Evolutionary conservation across 2,113 vertebrate genomes (phyloP).

Genomic region (Micronycteris hirsuta): DNA sequence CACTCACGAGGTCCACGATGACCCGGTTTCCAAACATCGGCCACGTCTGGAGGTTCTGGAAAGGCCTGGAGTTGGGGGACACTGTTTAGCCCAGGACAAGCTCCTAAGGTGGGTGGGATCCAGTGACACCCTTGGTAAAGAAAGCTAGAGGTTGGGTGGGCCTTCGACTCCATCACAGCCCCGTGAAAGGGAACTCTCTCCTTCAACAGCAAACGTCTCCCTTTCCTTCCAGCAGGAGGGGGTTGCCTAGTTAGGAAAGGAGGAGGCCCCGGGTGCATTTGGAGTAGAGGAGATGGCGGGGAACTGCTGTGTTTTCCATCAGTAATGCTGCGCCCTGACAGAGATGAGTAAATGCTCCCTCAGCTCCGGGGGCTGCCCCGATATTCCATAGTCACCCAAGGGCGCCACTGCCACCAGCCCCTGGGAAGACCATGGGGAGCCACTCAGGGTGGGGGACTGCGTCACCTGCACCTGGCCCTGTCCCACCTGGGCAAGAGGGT

Average conservation of each 20-base stretch:
- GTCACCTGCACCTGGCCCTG: fast-evolving
- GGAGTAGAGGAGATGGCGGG: not conserved
- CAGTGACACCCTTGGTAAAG: fast-evolving
- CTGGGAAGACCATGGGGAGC: not conserved
- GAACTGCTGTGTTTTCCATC: not conserved
- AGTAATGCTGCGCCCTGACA: not conserved
- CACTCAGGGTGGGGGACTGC: no score
- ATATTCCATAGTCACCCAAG: no score
- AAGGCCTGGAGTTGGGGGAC: not conserved
- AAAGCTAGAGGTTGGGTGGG: not conserved
- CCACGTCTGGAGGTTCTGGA: not conserved
- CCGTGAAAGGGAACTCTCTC: fast-evolving
- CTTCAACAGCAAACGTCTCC: no score
- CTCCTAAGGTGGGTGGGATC: not conserved
- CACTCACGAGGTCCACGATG: not conserved
- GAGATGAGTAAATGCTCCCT: not conserved
- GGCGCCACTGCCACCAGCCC: not conserved
- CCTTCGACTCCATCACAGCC: fast-evolving
- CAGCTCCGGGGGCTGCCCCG: fast-evolving
- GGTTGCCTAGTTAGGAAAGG: not conserved
- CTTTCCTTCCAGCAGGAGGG: not conserved
- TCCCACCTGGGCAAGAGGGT: not conserved
- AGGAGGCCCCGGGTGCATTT: not conserved
- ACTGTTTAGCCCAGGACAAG: not conserved
- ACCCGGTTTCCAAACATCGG: not conserved